Percentiles rank a stretch among this genome's conserved stretches.
Evolutionary conservation across 2,113 vertebrate genomes (phyloP).

Genomic region (Anoura caudifer): DNA sequence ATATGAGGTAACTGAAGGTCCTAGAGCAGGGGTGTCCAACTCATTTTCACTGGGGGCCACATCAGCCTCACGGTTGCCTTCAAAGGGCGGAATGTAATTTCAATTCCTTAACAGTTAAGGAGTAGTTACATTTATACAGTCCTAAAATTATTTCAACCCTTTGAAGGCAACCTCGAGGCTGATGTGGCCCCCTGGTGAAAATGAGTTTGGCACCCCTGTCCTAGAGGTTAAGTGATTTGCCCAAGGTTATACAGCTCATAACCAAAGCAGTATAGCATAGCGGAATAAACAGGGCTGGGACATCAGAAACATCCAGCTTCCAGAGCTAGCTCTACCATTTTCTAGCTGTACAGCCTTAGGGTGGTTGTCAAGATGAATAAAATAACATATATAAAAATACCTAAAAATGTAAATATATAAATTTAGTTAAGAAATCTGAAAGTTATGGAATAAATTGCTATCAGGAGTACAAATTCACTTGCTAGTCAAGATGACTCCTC

Average conservation of each 20-base stretch:
- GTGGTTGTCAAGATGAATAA: constrained; percentile 24
- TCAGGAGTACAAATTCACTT: neutral
- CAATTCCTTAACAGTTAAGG: too few species aligned
- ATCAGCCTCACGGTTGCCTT: too few species aligned
- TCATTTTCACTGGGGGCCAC: too few species aligned
- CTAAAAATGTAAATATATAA: neutral
- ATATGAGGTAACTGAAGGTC: neutral
- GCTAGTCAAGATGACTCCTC: neutral
- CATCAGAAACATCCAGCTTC: neutral
- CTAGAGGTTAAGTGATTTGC: neutral
- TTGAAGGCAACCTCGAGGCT: too few species aligned
- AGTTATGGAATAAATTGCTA: neutral
- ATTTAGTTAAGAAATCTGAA: constrained; percentile 27
- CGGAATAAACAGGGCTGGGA: neutral
- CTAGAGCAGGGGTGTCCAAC: neutral
- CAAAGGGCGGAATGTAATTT: too few species aligned
- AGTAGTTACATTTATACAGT: too few species aligned
- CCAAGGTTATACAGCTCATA: neutral
- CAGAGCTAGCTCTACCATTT: neutral
- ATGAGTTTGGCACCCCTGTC: neutral
- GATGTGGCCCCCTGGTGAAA: too few species aligned
- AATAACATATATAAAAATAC: neutral
- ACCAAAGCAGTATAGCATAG: neutral
- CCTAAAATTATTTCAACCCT: too few species aligned
- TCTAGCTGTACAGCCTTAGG: neutral